phyloP scores from a whole-genome alignment of 2,113 vertebrate genomes.

The Rostratula benghalensis region DNA sequence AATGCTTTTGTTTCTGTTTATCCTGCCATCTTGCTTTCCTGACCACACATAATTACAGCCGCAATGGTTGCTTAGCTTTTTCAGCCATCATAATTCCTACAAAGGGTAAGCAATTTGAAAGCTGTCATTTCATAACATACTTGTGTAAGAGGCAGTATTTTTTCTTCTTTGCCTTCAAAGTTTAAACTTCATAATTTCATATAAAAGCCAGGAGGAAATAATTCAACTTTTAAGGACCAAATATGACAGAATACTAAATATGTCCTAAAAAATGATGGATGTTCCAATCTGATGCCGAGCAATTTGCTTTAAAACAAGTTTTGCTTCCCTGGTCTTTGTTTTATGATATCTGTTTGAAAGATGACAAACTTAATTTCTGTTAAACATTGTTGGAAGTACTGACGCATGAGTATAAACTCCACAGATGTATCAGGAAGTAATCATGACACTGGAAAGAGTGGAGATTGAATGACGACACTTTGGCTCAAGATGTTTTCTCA shows the following conservation, averaged over 20 bases:
- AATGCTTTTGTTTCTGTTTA: neutral
- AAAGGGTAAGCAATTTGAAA: neutral
- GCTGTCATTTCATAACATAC: neutral
- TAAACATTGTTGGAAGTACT: neutral
- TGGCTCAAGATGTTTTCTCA: neutral
- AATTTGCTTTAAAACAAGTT: neutral
- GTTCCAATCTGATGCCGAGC: neutral
- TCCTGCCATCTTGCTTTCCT: neutral
- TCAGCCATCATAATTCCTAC: neutral
- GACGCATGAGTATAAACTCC: neutral
- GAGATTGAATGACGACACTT: neutral
- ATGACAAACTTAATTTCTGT: neutral
- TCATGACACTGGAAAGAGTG: neutral
- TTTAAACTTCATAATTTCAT: neutral
- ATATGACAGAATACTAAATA: neutral
- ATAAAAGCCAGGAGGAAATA: neutral
- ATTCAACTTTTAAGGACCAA: neutral
- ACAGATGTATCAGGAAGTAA: neutral
- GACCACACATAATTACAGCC: rapidly evolving
- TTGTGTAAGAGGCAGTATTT: rapidly evolving
- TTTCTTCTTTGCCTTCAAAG: neutral
- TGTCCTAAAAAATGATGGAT: neutral
- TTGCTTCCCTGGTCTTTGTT: neutral
- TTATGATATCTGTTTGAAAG: neutral
- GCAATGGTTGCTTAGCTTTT: neutral